These are phyloP conservation scores for Turritopsis rubra DNA, from an alignment of 30 jellyfish, hydroid and myxozoan genomes.

Conservation along the genomic window DNA sequence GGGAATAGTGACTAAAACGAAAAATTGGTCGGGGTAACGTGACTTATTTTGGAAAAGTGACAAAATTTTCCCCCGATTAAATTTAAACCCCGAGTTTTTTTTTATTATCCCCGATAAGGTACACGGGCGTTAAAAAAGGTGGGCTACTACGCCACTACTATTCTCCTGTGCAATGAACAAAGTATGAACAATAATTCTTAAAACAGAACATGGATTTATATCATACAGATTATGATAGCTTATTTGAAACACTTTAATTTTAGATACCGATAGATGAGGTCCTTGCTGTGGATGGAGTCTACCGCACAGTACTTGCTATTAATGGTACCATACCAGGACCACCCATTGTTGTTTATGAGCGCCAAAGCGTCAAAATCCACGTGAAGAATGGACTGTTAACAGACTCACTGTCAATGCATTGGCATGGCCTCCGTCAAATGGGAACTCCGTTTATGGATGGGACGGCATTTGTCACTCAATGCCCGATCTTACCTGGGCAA, in stretches of 20 bases:
- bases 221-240: not conserved
- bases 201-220: no score
- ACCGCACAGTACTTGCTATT: constrained; percentile 26
- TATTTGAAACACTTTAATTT: not conserved
- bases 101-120: no score
- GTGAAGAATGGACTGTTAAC: constrained; percentile 45
- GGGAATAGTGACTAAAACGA: no score
- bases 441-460: constrained; percentile 94
- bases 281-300: constrained; percentile 32
- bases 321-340: constrained; percentile 52
- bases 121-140: no score
- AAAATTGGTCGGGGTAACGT: no score
- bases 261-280: constrained; percentile 34
- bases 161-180: no score
- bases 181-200: no score
- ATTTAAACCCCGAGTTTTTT: no score
- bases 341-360: constrained; percentile 37
- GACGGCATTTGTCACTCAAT: constrained; percentile 72
- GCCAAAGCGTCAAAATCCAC: constrained; percentile 35
- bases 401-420: constrained; percentile 64
- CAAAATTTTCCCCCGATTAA: no score
- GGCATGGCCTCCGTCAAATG: constrained; percentile 85
- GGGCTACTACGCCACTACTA: no score
- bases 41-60: no score
- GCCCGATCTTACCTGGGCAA: constrained; percentile 87